Conservation (phyloP, 1,140 invertebrate genomes). For the Varroa destructor region DNA sequence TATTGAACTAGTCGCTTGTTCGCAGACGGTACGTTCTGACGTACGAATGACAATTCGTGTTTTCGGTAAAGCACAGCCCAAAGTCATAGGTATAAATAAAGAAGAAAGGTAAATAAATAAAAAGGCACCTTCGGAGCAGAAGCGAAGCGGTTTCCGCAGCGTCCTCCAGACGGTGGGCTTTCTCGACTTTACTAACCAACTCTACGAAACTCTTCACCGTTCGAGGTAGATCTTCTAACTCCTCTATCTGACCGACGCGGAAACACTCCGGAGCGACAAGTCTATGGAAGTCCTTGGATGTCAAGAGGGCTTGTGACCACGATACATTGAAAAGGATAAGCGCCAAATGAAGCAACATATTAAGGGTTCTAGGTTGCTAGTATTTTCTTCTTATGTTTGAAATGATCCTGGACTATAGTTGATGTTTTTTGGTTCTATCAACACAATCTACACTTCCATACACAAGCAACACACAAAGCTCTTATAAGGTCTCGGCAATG, state of each 20-base stretch:
- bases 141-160: conserved; percentile 23
- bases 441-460: too few relatives aligned
- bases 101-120: too few relatives aligned
- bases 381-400: too few relatives aligned
- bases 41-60: too few relatives aligned
- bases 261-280: conserved; percentile 23
- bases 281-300: conserved; percentile 12
- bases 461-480: too few relatives aligned
- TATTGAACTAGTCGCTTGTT: too few relatives aligned
- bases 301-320: conserved; percentile 13
- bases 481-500: too few relatives aligned
- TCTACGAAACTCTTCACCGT: conserved; percentile 8
- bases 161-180: conserved; percentile 1
- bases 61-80: too few relatives aligned
- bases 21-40: too few relatives aligned
- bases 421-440: too few relatives aligned
- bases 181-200: conserved; percentile 20
- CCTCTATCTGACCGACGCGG: not conserved
- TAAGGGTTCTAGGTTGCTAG: not conserved
- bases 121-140: conserved; percentile 4
- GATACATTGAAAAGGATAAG: not conserved
- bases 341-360: not conserved
- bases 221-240: not conserved
- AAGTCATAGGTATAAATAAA: too few relatives aligned
- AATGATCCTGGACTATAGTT: too few relatives aligned